These are phyloP conservation scores for Malurus melanocephalus DNA, from an alignment of 2,113 vertebrate species.

Conservation along the genomic window DNA sequence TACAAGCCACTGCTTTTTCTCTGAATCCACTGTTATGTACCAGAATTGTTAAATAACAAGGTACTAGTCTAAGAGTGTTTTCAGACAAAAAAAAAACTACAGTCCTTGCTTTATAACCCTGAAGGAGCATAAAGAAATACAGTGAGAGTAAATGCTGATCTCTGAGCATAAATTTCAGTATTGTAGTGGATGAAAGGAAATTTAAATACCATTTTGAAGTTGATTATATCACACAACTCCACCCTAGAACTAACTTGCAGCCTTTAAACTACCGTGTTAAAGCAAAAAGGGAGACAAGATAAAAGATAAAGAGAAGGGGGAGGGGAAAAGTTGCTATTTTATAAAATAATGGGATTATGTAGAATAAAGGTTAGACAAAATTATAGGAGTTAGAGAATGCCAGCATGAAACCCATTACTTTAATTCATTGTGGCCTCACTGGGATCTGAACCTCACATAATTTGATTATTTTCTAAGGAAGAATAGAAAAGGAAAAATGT, in stretches of 20 bases:
- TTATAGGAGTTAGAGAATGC: neutral
- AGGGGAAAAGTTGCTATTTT: neutral
- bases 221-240: conserved; percentile 37
- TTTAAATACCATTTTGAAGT: conserved; percentile 17
- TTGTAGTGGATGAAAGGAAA: conserved; percentile 8
- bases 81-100: neutral
- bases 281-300: neutral
- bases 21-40: conserved; percentile 19
- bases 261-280: conserved; percentile 6
- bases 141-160: neutral
- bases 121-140: neutral
- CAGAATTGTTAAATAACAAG: conserved; percentile 30
- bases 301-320: neutral
- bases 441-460: neutral
- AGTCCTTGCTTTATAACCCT: neutral
- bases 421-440: neutral
- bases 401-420: neutral
- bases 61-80: conserved; percentile 19
- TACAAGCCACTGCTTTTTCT: conserved; percentile 16
- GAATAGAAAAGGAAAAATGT: neutral
- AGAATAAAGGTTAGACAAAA: neutral
- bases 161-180: neutral
- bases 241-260: conserved; percentile 22
- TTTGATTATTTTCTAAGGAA: neutral
- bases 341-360: neutral